Evolutionary conservation across 2,113 vertebrate species (phyloP), one percentile per base, ranked within the genome.

Genomic region (Eclectus roratus): DNA sequence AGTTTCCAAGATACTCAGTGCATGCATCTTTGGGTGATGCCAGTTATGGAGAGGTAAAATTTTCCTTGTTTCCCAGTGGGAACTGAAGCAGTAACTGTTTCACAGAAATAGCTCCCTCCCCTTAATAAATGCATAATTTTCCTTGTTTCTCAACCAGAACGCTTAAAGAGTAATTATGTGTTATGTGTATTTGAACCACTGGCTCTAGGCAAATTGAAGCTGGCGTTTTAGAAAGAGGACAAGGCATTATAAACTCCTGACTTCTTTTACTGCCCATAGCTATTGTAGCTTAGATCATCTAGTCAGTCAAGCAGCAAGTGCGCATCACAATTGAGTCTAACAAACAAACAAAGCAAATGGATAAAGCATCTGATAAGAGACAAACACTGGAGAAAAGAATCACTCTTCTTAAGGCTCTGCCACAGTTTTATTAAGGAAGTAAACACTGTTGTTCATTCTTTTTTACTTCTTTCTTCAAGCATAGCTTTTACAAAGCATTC

Each of bases 231-330:
- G 76, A 80, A 91, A 68, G 84, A 82, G 78, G 27, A 70, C 10
- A 19, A 76, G 53, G 37, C 80, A 43, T 93, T 78, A 60, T 65
- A 63, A 91, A 78, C 52, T 68, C 29, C 24, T 76, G 74, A 24
- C 31, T 33, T 81, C 35, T 92, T 86, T 68, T 41, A 37, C 50
- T 85, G 80, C 64, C 61, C 44, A 23, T 33, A 69, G 88, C 63
- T 93, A 10, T 91, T 84, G 53, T 27, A 70, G 53, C 69, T 84
- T 69, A 80, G 86, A 86, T 89, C 66, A 83, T 69, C 43, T 77
- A 69, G 43, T 60, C 83, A 92, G 68, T 93, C 63, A 94, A 91
- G 91, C 71, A 95, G 89, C 50, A 91, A 95, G 52, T 74, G 77
- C 63, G 56, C 49, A 64, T 84, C 69, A 66, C 80, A 93, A 10